Base-by-base conservation (phyloP, 2,888 invertebrate species). In the Stratiomys singularior region DNA sequence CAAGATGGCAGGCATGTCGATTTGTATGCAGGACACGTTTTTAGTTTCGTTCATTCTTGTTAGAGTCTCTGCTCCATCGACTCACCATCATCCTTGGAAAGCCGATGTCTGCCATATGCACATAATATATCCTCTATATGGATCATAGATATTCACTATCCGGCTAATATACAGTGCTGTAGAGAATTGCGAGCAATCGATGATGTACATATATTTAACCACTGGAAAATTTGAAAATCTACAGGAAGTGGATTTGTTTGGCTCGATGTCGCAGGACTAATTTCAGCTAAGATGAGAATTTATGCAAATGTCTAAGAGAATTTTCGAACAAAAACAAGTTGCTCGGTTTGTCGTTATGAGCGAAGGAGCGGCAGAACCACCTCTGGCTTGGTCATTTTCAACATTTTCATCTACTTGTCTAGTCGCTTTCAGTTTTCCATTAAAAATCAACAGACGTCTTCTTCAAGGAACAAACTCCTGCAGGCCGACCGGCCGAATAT, bases 11-110 rank as follows among this genome's bases (percentile, higher is more conserved):
- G 23, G 74, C 60, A 30, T 37, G 30, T 37, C 74, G 60, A 74
- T 74, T 74, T 74, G 44, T 60, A 74, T 74, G 58, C 74, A 74
- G 60, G 74, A 74, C 74, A 74, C 74, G 74, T 60, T 74, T 74
- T 74, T 74, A 58, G 74, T 74, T 74, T 74, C 74, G 37, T 74
- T 74, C 74, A 58, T 74, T 58, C 74, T 74, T 74, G 74, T 74
- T 74, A 74, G 74, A 74, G 7, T 30, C 30, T 37, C 60, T 58
- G 9, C 9, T 13, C 52, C 44, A 74, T 60, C 60, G 30, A 37
- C 60, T 74, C 74, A 23, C 47, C 44, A 46, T 69, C 37, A 37
- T 37, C 37, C 23, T n/a, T 25, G 47, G 44, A 66, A 66, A 44
- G 44, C 13, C 66, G 18, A 44, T 23, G 44, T 30, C 11, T 69